phyloP scores from a whole-genome alignment of 2,113 vertebrate species.

The Trogon melanurus region DNA sequence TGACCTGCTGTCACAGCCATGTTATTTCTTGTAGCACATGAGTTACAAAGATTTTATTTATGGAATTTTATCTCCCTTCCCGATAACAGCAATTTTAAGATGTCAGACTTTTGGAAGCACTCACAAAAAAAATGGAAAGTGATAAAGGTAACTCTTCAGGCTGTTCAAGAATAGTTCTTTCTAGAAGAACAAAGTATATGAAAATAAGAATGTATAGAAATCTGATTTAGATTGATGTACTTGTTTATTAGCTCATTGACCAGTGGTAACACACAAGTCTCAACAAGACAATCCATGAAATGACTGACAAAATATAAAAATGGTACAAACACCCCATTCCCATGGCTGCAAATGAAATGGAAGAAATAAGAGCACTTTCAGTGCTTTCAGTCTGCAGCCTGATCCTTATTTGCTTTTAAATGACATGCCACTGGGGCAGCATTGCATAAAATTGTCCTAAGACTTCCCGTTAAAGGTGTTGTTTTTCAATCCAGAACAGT shows the following conservation, averaged over 20 bases:
- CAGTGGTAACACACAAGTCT: not conserved
- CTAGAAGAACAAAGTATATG: not conserved
- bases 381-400: not conserved
- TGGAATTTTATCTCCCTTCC: not conserved
- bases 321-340: not conserved
- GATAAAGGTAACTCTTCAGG: not conserved
- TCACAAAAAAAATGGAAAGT: not conserved
- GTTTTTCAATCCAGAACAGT: constrained; percentile 15
- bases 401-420: constrained; percentile 24
- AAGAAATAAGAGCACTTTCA: not conserved
- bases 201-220: not conserved
- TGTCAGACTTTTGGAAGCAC: not conserved
- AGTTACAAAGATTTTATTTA: not conserved
- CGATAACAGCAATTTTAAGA: not conserved
- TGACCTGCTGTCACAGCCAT: not conserved
- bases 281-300: not conserved
- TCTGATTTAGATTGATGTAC: not conserved
- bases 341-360: not conserved
- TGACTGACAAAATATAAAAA: not conserved
- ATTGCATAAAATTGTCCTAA: constrained; percentile 23
- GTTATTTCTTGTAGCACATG: not conserved
- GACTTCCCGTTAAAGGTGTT: not conserved
- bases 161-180: not conserved
- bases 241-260: not conserved
- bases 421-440: not conserved